Evolutionary conservation across 2,113 vertebrate species (phyloP).

Genomic region (Aptenodytes forsteri): DNA sequence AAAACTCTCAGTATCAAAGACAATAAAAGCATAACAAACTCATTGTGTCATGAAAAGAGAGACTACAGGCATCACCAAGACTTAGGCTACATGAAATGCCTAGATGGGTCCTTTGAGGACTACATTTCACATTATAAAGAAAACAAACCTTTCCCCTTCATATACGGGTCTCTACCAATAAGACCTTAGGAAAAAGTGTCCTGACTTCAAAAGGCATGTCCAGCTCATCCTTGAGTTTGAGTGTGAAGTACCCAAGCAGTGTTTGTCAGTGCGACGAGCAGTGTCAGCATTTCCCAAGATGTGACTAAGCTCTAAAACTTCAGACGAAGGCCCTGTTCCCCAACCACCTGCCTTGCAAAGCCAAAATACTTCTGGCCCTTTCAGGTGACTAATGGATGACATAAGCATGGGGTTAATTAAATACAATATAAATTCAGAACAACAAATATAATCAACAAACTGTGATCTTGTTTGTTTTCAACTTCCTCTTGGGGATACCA

Average conservation of each 20-base stretch:
- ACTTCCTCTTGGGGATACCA: not conserved
- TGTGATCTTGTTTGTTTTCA: not conserved
- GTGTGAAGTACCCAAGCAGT: not conserved
- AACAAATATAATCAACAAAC: not conserved
- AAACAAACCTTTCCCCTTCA: not conserved
- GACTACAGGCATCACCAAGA: not conserved
- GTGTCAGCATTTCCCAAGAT: not conserved
- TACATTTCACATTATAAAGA: not conserved
- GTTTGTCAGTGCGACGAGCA: not conserved
- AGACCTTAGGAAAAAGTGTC: not conserved
- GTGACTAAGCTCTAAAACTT: not conserved
- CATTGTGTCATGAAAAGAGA: not conserved
- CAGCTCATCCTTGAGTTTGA: not conserved
- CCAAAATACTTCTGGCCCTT: not conserved
- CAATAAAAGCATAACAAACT: not conserved
- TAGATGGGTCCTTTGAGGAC: not conserved
- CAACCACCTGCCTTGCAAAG: not conserved
- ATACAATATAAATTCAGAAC: constrained; percentile 22
- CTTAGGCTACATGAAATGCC: not conserved
- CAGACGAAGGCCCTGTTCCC: not conserved
- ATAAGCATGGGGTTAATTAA: constrained; percentile 1
- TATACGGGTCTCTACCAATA: not conserved
- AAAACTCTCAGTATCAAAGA: not conserved
- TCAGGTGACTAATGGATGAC: not conserved
- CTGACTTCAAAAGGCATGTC: not conserved